Evolutionary conservation across 2,113 vertebrate genomes (phyloP), one percentile per base, ranked within the genome.

Genomic region (Telmatochromis sp.): DNA sequence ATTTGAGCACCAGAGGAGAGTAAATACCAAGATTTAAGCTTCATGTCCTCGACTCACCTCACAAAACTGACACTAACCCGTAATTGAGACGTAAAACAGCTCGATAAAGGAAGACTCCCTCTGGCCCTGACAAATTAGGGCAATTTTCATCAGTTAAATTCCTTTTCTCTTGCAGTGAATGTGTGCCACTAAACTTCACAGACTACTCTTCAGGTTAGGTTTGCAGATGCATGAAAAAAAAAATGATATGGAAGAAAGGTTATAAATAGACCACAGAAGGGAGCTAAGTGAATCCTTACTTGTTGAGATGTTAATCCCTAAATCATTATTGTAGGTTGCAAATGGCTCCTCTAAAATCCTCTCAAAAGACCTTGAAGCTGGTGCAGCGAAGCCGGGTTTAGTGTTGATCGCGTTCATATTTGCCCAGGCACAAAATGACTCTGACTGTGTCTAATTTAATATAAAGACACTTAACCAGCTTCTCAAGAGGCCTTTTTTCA

Each of bases 1-100:
- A 35, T 73, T 4, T 80, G 26, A 85, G 73, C 94, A 90, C 60
- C 55, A 95, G 95, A 93, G 90, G 55, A 68, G 68, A 87, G 81
- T 50, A 57, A 54, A 91, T 55, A 82, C 60, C 83, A 89, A 92
- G 42, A 80, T 92, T 93, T n/a, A 53, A 65, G 12, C 50, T 28
- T n/a, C 84, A 9, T 40, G 87, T 91, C 89, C 83, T 94, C 15
- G 2, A 21, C 63, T 88, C 86, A 79, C 85, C 83, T 80, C 79
- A 68, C 81, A 28, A 84, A 88, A 83, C 85, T 80, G 37, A 88
- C 86, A 73, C 71, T 31, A 65, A 87, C 45, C 55, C 40, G 80
- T 68, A 85, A 91, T 47, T 83, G 78, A 94, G 82, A 89, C 54
- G 80, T 68, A 80, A 86, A 93, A 80, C 42, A 28, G 17, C 63